Base-by-base conservation (phyloP, 2,888 invertebrate species). In the Argynnis bischoffii region DNA sequence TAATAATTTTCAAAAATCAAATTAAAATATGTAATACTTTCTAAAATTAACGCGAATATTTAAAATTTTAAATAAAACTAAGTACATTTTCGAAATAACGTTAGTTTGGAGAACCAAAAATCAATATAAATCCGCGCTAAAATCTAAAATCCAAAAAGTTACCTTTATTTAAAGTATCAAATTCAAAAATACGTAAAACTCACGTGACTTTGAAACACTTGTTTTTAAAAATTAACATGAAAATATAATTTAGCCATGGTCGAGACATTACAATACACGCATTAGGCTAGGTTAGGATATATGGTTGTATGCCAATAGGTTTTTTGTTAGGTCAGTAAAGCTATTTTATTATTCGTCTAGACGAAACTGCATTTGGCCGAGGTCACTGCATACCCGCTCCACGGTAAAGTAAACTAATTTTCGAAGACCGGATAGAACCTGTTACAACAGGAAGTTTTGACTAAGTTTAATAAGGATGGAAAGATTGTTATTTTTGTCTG, bases 321-420 rank as follows among this genome's bases (percentile, higher is more conserved):
- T 70, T 72, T 72, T 69, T 71, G 55, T 67, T 48, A 48, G 46
- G 55, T 48, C 8, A 26, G 31, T 59, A 48, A 57, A 61, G 50
- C 54, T 35, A 63, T 72, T 66, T 72, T 78, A 69, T 74, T 75
- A 79, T 79, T 80, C 82, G 83, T 84, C 86, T 83, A 81, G 85
- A 85, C 84, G n/a, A 81, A 83, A 83, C 73, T 84, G 82, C 82
- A 81, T 77, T 80, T 78, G 64, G 80, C 76, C 84, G 81, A 85
- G 86, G 85, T 77, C 77, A 71, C 65, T 76, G 77, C 74, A 73
- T 79, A 51, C 26, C 50, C 18, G 21, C 26, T 13, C 21, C 59
- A 50, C 8, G 6, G n/a, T 50, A n/a, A 15, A 50, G 50, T 35
- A 18, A 31, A 18, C 14, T 41, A 51, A 26, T 48, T 41, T 55